phyloP scores from a whole-genome alignment of 2,888 invertebrate genomes.

The Brachyptera putata region DNA sequence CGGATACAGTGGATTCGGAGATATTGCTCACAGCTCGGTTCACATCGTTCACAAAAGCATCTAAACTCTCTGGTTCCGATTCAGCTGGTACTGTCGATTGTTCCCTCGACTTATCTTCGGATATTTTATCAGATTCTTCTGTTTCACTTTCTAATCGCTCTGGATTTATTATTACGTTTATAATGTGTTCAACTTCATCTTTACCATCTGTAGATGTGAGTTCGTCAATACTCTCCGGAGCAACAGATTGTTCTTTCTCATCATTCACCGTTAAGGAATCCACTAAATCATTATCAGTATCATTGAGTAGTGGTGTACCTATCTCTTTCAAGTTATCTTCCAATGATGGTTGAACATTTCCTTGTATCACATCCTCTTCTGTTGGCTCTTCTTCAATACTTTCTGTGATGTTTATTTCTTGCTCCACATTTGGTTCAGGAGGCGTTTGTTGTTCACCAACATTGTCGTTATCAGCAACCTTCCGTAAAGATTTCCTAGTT shows the following conservation, averaged over 20 bases:
- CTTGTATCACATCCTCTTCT: background rate
- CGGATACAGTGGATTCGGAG: conserved; percentile 6
- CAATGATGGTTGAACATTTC: too few species aligned
- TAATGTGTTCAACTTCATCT: background rate
- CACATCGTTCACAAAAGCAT: background rate
- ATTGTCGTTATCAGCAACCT: conserved; percentile 4
- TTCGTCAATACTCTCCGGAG: background rate
- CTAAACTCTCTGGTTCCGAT: background rate
- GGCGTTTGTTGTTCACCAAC: background rate
- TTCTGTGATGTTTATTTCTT: background rate
- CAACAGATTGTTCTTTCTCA: background rate
- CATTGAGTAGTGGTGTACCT: background rate
- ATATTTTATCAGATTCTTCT: background rate
- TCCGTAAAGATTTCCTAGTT: conserved; percentile 30
- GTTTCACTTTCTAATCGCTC: background rate
- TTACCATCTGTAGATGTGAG: background rate
- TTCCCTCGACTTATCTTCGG: conserved; percentile 2
- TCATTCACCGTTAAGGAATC: conserved; percentile 1
- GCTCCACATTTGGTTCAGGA: background rate
- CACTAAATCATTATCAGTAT: conserved; percentile 3
- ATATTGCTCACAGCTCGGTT: background rate
- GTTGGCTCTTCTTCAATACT: background rate
- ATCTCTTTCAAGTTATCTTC: background rate
- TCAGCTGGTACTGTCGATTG: background rate
- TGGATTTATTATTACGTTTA: background rate